phyloP scores from a whole-genome alignment of 53 echinoderm and acorn worm genomes.

The Holothuria leucospilota region DNA sequence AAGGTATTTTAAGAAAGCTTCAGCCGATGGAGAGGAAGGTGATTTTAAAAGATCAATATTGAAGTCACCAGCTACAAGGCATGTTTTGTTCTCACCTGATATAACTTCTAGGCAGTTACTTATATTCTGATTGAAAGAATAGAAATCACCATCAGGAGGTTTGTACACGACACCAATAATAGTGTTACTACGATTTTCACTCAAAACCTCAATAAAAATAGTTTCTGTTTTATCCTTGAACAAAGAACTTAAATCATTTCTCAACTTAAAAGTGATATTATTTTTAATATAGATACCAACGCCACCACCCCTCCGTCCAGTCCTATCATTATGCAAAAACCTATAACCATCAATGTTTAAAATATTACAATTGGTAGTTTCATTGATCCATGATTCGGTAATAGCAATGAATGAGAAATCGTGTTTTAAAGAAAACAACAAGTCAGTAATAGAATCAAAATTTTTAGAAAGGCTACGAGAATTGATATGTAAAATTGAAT shows the following conservation, averaged over 20 bases:
- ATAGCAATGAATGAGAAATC: not conserved
- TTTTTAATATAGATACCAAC: not conserved
- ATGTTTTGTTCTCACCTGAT: too few relatives aligned
- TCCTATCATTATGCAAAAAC: not conserved
- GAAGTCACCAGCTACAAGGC: not conserved
- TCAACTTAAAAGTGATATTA: not conserved
- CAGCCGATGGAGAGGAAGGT: not conserved
- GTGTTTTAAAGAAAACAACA: not conserved
- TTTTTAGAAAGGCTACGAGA: not conserved
- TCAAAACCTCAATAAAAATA: not conserved
- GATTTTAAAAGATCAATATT: conserved; percentile 14
- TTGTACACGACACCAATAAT: not conserved
- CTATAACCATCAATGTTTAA: conserved; percentile 23
- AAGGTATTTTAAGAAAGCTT: not conserved
- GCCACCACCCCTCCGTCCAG: conserved; percentile 8
- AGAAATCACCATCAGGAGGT: conserved; percentile 12
- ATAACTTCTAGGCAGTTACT: not conserved
- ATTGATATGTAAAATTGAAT: conserved; percentile 16
- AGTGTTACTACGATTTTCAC: conserved; percentile 2
- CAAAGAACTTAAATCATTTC: conserved; percentile 1
- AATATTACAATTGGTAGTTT: conserved; percentile 16
- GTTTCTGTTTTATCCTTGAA: conserved; percentile 3
- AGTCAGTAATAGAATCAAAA: too few relatives aligned
- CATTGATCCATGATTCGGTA: conserved; percentile 4
- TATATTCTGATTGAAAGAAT: not conserved